Base-by-base conservation (phyloP, 2,113 vertebrate species). In the Pontoporia blainvillei region DNA sequence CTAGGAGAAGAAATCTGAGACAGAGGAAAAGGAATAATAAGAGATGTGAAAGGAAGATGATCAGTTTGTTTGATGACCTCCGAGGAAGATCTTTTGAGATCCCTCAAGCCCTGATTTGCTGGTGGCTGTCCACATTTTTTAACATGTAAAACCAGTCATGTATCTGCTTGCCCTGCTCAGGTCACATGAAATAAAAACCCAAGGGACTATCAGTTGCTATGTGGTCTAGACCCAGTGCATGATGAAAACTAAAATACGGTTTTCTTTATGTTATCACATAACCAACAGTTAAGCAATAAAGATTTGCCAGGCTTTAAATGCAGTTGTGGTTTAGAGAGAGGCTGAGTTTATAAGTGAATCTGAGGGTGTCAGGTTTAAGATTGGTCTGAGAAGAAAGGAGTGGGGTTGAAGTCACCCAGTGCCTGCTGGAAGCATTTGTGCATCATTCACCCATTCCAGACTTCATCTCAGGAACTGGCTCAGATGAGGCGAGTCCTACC, bases 161-260 rank as follows among this genome's bases (percentile, higher is more conserved):
- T 49, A 14, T 95, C n/a, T 75, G 41, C 44, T 92, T 79, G 21
- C 36, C 90, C 39, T 95, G 59, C 52, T 71, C 66, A 39, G 34
- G 78, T 95, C 64, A 81, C 66, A 64, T 61, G 84, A 76, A 95
- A 95, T 86, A 92, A 97, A 93, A 91, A 64, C 91, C 59, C 90
- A 96, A 49, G 2, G 3, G 88, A 87, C 46, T 46, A 54, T 78
- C 31, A 86, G 8, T 79, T 72, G 31, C 90, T 79, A 20, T 84
- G 69, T n/a, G 34, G 73, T 86, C 67, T 83, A 79, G 52, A 86
- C 54, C 41, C n/a, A 46, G 21, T 54, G 44, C 59, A 69, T 49
- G 72, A 83, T 96, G 79, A 92, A 96, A 95, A 96, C 27, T 46
- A 90, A 96, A 95, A 78, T 83, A 59, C 34, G 18, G 3, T 72